Conservation (phyloP, 2,797 vertebrate genomes). For the Myotis vivesi region DNA sequence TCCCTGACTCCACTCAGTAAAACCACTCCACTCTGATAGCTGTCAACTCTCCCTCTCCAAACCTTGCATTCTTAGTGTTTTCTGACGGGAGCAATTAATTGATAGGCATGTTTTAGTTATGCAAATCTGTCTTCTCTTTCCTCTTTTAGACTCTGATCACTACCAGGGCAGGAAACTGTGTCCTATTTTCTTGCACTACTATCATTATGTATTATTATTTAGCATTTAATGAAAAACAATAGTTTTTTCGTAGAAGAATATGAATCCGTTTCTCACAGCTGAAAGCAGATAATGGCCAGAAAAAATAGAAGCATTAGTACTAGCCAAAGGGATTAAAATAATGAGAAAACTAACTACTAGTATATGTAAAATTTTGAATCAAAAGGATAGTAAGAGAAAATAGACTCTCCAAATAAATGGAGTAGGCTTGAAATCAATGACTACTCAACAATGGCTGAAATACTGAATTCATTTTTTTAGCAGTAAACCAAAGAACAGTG, state of each 20-base stretch:
- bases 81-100: background rate
- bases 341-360: slow-evolving; percentile 53
- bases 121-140: background rate
- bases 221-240: slow-evolving; percentile 59
- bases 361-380: slow-evolving; percentile 55
- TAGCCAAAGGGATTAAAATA: slow-evolving; percentile 55
- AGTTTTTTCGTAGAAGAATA: slow-evolving; percentile 35
- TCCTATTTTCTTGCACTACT: slow-evolving; percentile 27
- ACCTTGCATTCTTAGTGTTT: background rate
- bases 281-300: slow-evolving; percentile 62
- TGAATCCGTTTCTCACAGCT: slow-evolving; percentile 65
- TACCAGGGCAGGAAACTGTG: slow-evolving; percentile 38
- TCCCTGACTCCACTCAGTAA: background rate
- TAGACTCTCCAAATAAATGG: slow-evolving; percentile 55
- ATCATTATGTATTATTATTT: slow-evolving; percentile 58
- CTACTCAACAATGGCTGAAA: slow-evolving; percentile 63
- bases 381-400: slow-evolving; percentile 62
- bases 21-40: background rate
- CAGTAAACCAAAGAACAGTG: slow-evolving; percentile 51
- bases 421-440: slow-evolving; percentile 61
- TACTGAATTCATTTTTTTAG: slow-evolving; percentile 18
- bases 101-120: background rate
- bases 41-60: background rate
- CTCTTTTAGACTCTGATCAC: slow-evolving; percentile 25
- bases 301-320: slow-evolving; percentile 55